Base-by-base conservation (phyloP, 1,140 invertebrate genomes). In the Stenopsyche tienmushanensis region DNA sequence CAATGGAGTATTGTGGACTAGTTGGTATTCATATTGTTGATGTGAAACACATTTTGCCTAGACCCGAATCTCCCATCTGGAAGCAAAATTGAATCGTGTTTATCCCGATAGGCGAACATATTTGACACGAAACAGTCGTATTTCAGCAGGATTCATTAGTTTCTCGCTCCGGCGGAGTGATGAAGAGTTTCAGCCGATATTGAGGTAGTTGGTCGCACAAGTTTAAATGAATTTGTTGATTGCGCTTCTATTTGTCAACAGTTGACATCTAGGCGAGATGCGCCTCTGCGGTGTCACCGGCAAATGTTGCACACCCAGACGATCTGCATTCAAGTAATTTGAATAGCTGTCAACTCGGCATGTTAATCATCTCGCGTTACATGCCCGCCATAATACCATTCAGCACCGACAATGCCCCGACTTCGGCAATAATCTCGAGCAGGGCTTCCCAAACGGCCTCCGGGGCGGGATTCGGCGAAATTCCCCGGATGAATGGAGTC, bases 241-340 rank as follows among this genome's bases (percentile, higher is more conserved):
- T 53, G 50, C 9, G 17, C 50, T 9, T 9, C 50, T 47, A 47
- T 47, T 47, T 47, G 44, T 47, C 44, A 47, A 20, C 44, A 15
- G 44, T 5, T 47, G 44, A 47, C 44, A 15, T 20, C 5, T 5
- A 47, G 44, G 8, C n/a, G n/a, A n/a, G n/a, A n/a, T n/a, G n/a
- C n/a, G n/a, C n/a, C n/a, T n/a, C 8, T 47, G 39, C 20, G 18
- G 17, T 25, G 55, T 59, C 55, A 59, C 39, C 3, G 39, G 55
- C 29, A 59, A 39, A 59, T 41, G 55, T 39, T 59, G 55, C 39
- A 8, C 24, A 24, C 29, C 41, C 29, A 20, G 18, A 55, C 25
- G 26, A 55, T 55, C 13, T 55, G 55, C 39, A 44, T 59, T 59
- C 39, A 59, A 41, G 55, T 24, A 59, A 59, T 59, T 42, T 59